Conservation (phyloP, 2,113 vertebrate genomes). For the Tiliqua scincoides region DNA sequence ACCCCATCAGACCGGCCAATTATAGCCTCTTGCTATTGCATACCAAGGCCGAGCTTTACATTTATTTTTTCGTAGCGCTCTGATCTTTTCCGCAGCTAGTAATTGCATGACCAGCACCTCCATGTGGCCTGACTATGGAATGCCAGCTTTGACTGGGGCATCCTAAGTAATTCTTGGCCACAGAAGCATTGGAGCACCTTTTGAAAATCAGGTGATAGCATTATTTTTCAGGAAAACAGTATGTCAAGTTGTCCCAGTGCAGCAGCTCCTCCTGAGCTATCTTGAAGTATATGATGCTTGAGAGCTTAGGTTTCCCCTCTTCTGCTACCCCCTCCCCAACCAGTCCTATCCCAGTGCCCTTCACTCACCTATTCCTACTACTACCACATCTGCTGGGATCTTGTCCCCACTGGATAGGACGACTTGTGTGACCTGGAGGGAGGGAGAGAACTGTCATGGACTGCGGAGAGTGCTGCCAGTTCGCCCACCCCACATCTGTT, state of each 20-base stretch:
- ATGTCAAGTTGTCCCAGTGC: too few relatives aligned
- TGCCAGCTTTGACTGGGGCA: not conserved
- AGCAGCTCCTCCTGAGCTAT: not conserved
- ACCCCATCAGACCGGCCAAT: too few relatives aligned
- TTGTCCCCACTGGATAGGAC: slow-evolving; percentile 74
- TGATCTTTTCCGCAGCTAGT: not conserved
- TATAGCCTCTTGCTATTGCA: too few relatives aligned
- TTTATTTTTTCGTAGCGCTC: too few relatives aligned
- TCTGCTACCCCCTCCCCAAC: not conserved
- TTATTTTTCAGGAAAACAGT: not conserved
- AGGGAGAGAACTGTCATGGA: too few relatives aligned
- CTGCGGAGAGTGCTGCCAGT: not conserved
- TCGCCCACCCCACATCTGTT: too few relatives aligned
- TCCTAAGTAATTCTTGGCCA: not conserved
- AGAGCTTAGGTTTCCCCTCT: not conserved
- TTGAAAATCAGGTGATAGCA: too few relatives aligned
- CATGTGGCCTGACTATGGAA: not conserved
- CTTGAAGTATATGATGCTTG: not conserved
- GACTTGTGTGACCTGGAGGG: slow-evolving; percentile 79
- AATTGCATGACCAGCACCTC: not conserved
- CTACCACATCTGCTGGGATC: slow-evolving; percentile 83
- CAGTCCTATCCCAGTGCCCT: rapidly evolving
- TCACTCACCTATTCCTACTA: slow-evolving; percentile 83
- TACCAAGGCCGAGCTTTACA: too few relatives aligned
- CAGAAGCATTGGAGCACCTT: too few relatives aligned